Evolutionary conservation across 1,140 invertebrate species (phyloP), one percentile per base, ranked within the genome.

Genomic region (Cardiocondyla obscurior): DNA sequence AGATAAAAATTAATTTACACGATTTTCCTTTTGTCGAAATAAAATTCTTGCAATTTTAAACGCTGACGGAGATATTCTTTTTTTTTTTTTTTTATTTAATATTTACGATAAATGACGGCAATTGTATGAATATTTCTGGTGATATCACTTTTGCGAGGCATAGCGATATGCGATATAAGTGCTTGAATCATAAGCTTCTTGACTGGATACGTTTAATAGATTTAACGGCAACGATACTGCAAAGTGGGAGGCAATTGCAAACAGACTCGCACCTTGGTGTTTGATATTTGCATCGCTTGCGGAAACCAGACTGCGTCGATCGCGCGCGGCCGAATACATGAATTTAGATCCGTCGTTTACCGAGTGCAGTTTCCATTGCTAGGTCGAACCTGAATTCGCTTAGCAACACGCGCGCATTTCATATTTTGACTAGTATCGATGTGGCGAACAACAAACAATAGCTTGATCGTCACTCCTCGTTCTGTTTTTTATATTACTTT

Each of bases 221-320:
- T 42, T 19, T 70, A 22, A 42, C 28, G 2, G 22, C 28, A 49
- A n/a, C 44, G 33, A 57, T 49, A 77, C 14, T 19, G 16, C 14
- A 16, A 14, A 65, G 86, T 88, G 86, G 86, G 87, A 88, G 87
- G 73, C 79, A 88, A 88, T 87, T 87, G 83, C 83, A 62, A 85
- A 83, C 85, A 39, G 57, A 46, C 73, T 12, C 72, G 82, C 77
- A 64, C 51, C 22, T 64, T 39, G 84, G 30, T 51, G 74, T 25
- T 39, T n/a, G 42, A 3, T 83, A 88, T 88, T 88, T 82, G 79
- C 87, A 88, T 88, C 62, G 79, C 70, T 88, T 85, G 67, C 83
- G 86, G 83, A 88, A 88, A 88, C 77, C 87, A 81, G 77, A 46
- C 77, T 85, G 83, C 83, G 87, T 30, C 67, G 85, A 87, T 88